Evolutionary conservation across 2,113 vertebrate species (phyloP).

Genomic region (Buteo buteo): DNA sequence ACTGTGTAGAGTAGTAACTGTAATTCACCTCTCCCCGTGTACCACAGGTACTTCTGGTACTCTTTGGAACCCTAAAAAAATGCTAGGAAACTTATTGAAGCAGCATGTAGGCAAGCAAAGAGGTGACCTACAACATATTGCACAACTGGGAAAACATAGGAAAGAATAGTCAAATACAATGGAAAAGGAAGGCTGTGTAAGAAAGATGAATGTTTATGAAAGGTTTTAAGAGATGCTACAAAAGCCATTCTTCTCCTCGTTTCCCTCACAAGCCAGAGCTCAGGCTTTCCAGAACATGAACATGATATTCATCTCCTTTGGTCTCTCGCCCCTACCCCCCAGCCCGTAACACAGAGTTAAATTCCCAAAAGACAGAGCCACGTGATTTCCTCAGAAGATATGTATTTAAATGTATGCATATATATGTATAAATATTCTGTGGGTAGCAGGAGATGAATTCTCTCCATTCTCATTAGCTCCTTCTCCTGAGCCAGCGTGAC

Average conservation of each 20-base stretch:
- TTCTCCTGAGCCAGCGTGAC: neutral
- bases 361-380: neutral
- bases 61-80: neutral
- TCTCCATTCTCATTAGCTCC: neutral
- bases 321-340: fast-evolving
- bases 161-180: neutral
- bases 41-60: neutral
- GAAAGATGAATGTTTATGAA: neutral
- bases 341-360: neutral
- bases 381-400: neutral
- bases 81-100: neutral
- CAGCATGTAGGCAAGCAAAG: neutral
- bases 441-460: neutral
- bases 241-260: neutral
- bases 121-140: neutral
- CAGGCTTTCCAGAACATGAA: neutral
- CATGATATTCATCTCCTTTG: neutral
- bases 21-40: neutral
- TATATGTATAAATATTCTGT: slow-evolving; percentile 24
- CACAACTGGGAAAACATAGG: neutral
- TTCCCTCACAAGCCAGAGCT: neutral
- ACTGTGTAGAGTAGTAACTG: neutral
- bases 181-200: neutral
- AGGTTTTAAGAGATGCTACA: neutral
- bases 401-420: slow-evolving; percentile 22